Evolutionary conservation across 1,140 invertebrate species (phyloP), one percentile per base, ranked within the genome.

Genomic region (Potamilus streckersoni): DNA sequence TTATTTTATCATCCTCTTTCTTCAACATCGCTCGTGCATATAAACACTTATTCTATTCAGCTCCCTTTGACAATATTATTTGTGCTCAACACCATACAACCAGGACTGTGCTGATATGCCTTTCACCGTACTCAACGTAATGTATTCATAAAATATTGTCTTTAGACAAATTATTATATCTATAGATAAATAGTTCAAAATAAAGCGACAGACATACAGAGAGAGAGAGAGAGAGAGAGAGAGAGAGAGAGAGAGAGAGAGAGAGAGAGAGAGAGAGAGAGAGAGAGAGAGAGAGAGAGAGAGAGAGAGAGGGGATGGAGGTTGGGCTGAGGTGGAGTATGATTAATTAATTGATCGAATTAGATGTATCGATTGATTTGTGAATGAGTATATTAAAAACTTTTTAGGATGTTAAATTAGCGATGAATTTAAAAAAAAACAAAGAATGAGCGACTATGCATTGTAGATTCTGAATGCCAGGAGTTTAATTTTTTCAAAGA

Each of bases 201-300:
- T 5, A 62, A 13, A 62, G 4, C 4, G 60, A 62, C 4, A 62
- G 60, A 62, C 4, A 62, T 5, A 62, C 4, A 62, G 60, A 62
- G 60, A 5, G 60, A 62, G 60, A 61, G 60, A 61, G 60, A 61
- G 60, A 61, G 60, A 61, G 60, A 61, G 2, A 61, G 8, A 2
- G 8, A 8, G 8, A 8, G 8, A 2, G 4, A 61, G 8, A 8
- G 8, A 2, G 17, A 8, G 4, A 8, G 8, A 8, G 8, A 17
- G n/a, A n/a, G n/a, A n/a, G n/a, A n/a, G n/a, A 61, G 60, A 61
- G 60, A 61, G 60, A 61, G 60, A 61, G 60, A 61, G 60, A 61
- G 60, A 61, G 60, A 61, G 60, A 61, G 2, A 61, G 8, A 2
- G 8, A 8, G 8, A 8, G 8, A 2, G 4, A 61, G 8, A 8